Percentiles rank a stretch among this genome's conserved stretches.
Conservation (phyloP, 2,797 vertebrate genomes). For the Gadopsis bispinosus region DNA sequence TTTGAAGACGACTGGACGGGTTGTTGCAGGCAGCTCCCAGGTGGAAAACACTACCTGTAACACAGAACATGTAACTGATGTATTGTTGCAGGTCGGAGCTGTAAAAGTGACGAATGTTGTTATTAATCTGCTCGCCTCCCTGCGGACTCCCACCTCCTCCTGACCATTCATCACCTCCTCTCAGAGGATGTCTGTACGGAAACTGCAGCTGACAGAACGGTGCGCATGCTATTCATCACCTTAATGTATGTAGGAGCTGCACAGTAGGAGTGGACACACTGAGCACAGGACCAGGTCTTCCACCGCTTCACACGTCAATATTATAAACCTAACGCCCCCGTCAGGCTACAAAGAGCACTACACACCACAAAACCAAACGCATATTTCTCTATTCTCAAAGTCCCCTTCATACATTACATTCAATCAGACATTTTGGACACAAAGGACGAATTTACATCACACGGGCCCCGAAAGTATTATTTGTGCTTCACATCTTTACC, state of each 20-base stretch:
- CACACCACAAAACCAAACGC: background rate
- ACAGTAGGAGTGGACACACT: background rate
- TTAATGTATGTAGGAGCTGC: background rate
- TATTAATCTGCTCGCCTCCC: constrained; percentile 51
- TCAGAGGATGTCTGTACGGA: constrained; percentile 16
- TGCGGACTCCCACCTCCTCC: constrained; percentile 28
- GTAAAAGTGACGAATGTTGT: constrained; percentile 70
- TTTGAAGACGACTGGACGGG: no score
- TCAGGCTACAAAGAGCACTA: background rate
- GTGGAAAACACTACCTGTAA: background rate
- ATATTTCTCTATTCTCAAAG: background rate
- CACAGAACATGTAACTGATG: background rate
- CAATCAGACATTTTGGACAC: background rate
- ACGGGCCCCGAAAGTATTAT: background rate
- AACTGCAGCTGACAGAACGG: background rate
- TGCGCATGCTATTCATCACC: constrained; percentile 28
- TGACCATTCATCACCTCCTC: constrained; percentile 57
- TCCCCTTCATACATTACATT: no score
- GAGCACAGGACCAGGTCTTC: background rate
- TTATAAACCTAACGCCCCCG: background rate
- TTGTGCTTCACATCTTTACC: background rate
- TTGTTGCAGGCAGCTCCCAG: background rate
- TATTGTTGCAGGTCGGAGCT: constrained; percentile 44
- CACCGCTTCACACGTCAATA: background rate
- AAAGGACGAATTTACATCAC: no score